Conservation (phyloP, 1,140 invertebrate species). For the Neodiprion lecontei region DNA sequence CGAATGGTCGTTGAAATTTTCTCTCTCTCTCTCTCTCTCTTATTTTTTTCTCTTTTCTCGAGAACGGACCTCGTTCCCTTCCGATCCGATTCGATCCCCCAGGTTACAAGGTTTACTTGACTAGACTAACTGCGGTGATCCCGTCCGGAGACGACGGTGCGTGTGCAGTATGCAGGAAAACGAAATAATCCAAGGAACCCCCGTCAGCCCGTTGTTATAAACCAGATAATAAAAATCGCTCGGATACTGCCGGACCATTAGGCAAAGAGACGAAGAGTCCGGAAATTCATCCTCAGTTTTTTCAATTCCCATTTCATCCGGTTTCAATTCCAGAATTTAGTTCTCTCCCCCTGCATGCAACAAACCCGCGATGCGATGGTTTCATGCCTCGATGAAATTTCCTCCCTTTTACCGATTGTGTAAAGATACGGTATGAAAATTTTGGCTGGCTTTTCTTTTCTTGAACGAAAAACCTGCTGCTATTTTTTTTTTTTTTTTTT, state of each 20-base stretch:
- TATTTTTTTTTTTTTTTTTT: neutral
- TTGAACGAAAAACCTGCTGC: neutral
- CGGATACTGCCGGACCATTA: slow-evolving; percentile 33
- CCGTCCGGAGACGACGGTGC: no score
- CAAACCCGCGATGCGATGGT: neutral
- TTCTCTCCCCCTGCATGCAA: neutral
- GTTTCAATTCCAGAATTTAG: slow-evolving; percentile 1
- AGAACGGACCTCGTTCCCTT: no score
- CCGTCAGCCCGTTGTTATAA: neutral
- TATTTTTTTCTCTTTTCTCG: no score
- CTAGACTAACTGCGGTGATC: no score
- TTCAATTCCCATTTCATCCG: slow-evolving; percentile 15
- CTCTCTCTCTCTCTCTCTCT: no score
- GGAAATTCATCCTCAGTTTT: neutral
- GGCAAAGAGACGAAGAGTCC: slow-evolving; percentile 25
- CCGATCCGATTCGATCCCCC: no score
- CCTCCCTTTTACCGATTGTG: no score
- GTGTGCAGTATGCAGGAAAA: no score
- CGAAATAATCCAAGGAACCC: no score
- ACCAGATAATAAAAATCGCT: slow-evolving; percentile 5
- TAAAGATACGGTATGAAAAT: no score
- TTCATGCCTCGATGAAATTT: neutral
- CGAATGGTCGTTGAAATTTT: no score
- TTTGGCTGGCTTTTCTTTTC: neutral
- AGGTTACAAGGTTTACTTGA: no score